Evolutionary conservation across 1,140 invertebrate genomes (phyloP).

Genomic region (Tetramorium parvispinum): DNA sequence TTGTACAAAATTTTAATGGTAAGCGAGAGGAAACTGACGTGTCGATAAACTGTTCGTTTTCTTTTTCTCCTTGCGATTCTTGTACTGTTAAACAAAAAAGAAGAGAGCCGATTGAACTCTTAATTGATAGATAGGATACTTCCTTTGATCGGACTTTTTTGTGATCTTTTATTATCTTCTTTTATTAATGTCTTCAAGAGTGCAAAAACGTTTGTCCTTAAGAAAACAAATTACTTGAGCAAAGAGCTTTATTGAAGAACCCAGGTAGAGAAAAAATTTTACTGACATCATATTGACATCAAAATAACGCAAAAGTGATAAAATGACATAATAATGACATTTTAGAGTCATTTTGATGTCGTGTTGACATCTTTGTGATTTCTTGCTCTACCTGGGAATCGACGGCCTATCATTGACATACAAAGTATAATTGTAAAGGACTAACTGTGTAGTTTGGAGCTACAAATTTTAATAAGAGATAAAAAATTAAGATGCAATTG

Average conservation of each 20-base stretch:
- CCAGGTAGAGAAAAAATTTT: no score
- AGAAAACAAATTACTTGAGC: not conserved
- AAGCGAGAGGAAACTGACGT: not conserved
- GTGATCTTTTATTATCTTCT: no score
- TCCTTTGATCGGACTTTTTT: conserved; percentile 1
- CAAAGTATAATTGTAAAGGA: not conserved
- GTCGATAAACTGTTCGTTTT: not conserved
- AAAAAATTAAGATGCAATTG: not conserved
- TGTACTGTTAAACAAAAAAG: not conserved
- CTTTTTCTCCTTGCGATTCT: not conserved
- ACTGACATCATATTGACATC: no score
- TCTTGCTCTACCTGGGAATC: no score
- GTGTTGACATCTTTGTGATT: no score
- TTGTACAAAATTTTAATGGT: conserved; percentile 25
- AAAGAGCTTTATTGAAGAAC: conserved; percentile 1
- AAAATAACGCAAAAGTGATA: no score
- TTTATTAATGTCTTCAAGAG: not conserved
- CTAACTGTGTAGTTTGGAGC: not conserved
- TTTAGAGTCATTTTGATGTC: no score
- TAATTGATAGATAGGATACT: not conserved
- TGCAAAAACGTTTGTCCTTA: not conserved
- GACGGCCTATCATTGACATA: conserved; percentile 1
- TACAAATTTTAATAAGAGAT: conserved; percentile 4
- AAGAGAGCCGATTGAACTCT: not conserved
- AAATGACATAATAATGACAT: no score